phyloP scores from a whole-genome alignment of 2,113 vertebrate species.

The Mormyrus lacerda region DNA sequence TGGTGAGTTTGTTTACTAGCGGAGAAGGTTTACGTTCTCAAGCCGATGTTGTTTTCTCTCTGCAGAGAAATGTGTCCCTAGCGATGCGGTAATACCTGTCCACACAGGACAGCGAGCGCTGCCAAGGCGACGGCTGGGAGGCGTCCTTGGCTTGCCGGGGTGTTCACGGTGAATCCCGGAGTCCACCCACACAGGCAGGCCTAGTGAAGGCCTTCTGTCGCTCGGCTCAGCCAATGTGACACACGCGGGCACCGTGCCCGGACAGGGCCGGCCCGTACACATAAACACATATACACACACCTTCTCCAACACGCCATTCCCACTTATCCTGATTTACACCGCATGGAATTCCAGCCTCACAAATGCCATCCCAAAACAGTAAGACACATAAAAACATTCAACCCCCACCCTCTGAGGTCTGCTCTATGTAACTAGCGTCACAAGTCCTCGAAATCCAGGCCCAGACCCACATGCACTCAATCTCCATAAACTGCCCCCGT shows the following conservation, averaged over 20 bases:
- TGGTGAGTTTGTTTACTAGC: not conserved
- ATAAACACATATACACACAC: slow-evolving; percentile 12
- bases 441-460: not conserved
- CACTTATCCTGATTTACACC: slow-evolving; percentile 23
- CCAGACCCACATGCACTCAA: not conserved
- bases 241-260: slow-evolving; percentile 21
- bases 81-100: slow-evolving; percentile 44
- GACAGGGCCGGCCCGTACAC: slow-evolving; percentile 18
- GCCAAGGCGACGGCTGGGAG: slow-evolving; percentile 51
- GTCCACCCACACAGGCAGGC: slow-evolving; percentile 64
- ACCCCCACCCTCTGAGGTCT: not conserved
- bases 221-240: slow-evolving; percentile 44
- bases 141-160: slow-evolving; percentile 66
- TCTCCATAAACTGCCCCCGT: too few species aligned
- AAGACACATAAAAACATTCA: not conserved
- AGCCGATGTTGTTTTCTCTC: slow-evolving; percentile 27
- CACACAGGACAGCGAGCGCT: slow-evolving; percentile 34
- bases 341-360: not conserved
- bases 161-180: slow-evolving; percentile 69
- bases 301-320: slow-evolving; percentile 20
- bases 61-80: slow-evolving; percentile 38
- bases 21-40: not conserved
- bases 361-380: not conserved
- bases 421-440: not conserved
- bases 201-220: slow-evolving; percentile 74